Evolutionary conservation across 2,888 invertebrate genomes (phyloP).

Genomic region (Zhuqinia jingwanae): DNA sequence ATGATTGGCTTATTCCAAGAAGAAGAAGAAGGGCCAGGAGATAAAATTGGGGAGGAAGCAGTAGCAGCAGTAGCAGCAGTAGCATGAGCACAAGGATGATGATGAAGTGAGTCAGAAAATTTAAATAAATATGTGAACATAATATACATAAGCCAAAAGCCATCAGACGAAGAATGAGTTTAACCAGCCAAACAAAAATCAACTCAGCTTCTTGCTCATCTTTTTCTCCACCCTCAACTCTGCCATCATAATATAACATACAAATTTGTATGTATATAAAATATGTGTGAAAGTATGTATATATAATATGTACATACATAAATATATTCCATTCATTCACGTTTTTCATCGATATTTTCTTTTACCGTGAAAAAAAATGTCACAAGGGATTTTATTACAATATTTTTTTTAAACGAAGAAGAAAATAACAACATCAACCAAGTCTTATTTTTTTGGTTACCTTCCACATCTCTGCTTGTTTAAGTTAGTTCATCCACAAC

Average conservation of each 20-base stretch:
- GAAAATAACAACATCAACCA: background rate
- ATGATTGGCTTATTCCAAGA: constrained; percentile 41
- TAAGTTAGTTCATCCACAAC: background rate
- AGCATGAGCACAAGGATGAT: background rate
- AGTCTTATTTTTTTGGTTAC: constrained; percentile 2
- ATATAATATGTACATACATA: too few species aligned
- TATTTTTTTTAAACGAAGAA: constrained; percentile 44
- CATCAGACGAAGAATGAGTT: constrained; percentile 10
- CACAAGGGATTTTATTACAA: constrained; percentile 56
- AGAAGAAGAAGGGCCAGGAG: constrained; percentile 21
- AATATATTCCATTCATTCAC: background rate
- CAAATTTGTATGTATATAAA: too few species aligned
- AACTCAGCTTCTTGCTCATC: background rate
- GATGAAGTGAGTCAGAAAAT: constrained; percentile 55
- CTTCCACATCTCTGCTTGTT: constrained; percentile 1
- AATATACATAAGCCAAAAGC: constrained; percentile 1
- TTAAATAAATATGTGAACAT: constrained; percentile 50
- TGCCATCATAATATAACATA: too few species aligned
- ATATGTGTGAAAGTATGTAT: too few species aligned
- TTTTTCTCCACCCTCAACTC: background rate
- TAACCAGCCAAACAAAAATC: constrained; percentile 5
- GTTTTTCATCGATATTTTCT: constrained; percentile 40
- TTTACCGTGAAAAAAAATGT: constrained; percentile 64
- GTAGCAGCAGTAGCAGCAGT: too few species aligned
- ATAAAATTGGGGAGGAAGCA: constrained; percentile 47